Base-by-base conservation (phyloP, 35 echinoderm and acorn worm genomes). In the Acanthaster planci region DNA sequence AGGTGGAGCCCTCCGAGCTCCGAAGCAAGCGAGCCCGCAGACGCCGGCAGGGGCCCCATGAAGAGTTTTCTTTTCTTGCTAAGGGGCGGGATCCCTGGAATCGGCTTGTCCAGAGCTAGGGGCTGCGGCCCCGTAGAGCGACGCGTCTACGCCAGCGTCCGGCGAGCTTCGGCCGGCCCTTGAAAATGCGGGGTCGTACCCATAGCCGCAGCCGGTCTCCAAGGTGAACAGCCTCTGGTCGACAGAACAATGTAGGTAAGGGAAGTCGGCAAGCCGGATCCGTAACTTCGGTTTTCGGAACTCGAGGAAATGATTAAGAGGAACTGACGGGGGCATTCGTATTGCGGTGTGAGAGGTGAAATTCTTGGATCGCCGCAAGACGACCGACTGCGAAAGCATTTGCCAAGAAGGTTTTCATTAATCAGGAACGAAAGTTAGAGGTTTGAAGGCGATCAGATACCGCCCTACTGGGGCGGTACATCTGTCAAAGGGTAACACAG, bases 261-360 rank as follows among this genome's bases (percentile, higher is more conserved):
- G n/a, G n/a, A n/a, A n/a, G n/a, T n/a, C n/a, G n/a, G n/a, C n/a
- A n/a, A n/a, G n/a, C n/a, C 79, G 90, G 84, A 82, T 92, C 84
- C 81, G 87, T 92, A 82, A 77, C 67, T 77, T 80, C 80, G 83
- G 83, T 91, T 86, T 80, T 68, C 39, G 59, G 83, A 68, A 60
- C 82, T 44, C 51, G 89, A 85, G 82, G 89, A 79, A 86, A 85
- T 80, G 89, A 91, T 91, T 80, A 91, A 91, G 57, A 60, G 17
- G 57, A 18, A 60, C 57, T 60, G 57, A 60, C 17, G 57, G 57
- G 90, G 86, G 91, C 91, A 93, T 93, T 89, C 86, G 80, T 89
- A 89, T 85, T 93, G 86, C 91, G 91, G 86, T 80, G 86, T 93
- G 86, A 93, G 86, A 93, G 86, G 91, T 93, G 86, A 89, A 93